Conservation (phyloP, 2,113 vertebrate species). For the Ailurus styani region DNA sequence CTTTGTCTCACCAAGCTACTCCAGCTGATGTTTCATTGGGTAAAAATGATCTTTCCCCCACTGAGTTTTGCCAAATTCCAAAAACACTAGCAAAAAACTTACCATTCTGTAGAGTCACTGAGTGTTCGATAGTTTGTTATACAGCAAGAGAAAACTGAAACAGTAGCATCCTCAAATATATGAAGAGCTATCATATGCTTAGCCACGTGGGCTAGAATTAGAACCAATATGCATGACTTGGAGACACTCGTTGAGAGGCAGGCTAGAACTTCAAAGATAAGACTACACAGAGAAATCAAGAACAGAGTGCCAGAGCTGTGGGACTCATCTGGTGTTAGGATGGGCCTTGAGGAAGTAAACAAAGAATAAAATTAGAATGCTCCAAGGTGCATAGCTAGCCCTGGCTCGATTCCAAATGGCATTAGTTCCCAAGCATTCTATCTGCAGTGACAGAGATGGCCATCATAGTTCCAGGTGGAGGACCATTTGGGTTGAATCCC, state of each 20-base stretch:
- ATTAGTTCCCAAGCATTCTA: background rate
- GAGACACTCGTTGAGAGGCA: background rate
- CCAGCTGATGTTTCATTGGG: background rate
- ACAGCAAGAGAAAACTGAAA: background rate
- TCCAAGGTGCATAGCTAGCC: background rate
- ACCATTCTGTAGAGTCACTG: background rate
- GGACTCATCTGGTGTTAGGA: background rate
- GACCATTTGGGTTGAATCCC: background rate
- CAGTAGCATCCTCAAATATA: background rate
- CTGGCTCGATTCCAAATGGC: background rate
- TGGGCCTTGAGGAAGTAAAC: background rate
- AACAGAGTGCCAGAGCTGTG: background rate
- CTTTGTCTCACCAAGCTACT: background rate
- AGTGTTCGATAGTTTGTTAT: background rate
- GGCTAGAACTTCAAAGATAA: background rate
- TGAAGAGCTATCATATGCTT: background rate
- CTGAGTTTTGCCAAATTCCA: background rate
- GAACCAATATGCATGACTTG: background rate
- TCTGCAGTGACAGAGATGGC: background rate
- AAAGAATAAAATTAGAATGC: background rate
- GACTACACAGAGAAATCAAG: background rate
- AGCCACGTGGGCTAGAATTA: background rate
- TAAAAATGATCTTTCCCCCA: background rate
- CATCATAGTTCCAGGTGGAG: background rate
- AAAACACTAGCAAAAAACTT: background rate